Conservation (phyloP, 2,888 invertebrate species). For the Apotomis turbidana region DNA sequence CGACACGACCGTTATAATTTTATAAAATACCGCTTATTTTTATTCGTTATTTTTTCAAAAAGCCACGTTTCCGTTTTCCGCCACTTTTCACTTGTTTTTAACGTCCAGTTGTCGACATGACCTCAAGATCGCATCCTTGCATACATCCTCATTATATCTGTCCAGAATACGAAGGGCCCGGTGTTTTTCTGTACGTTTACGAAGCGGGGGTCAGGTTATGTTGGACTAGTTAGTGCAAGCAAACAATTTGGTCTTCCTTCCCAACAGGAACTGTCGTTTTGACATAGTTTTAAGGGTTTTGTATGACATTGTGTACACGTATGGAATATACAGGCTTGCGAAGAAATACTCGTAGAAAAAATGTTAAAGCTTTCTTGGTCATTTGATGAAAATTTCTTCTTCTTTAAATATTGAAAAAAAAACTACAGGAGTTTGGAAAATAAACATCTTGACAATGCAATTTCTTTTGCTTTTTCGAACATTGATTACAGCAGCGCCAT, state of each 20-base stretch:
- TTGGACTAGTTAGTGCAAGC: slow-evolving; percentile 37
- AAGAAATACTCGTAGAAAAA: no score
- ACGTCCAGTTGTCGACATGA: slow-evolving; percentile 21
- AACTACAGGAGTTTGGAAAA: no score
- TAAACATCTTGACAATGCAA: no score
- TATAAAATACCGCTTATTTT: no score
- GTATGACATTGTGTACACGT: neutral
- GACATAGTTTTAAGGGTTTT: slow-evolving; percentile 35
- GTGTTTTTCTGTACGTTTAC: neutral
- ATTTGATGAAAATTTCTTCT: no score
- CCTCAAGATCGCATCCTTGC: slow-evolving; percentile 39
- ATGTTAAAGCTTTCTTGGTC: no score
- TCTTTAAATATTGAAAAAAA: no score
- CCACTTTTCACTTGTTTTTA: slow-evolving; percentile 29
- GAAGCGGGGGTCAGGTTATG: neutral
- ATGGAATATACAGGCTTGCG: no score
- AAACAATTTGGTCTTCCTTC: slow-evolving; percentile 42
- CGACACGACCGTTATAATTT: no score
- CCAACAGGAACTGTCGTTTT: slow-evolving; percentile 37
- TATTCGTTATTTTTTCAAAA: neutral
- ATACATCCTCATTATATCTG: slow-evolving; percentile 42
- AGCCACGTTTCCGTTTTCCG: slow-evolving; percentile 3
- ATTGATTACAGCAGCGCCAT: no score
- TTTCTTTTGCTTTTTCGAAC: no score
- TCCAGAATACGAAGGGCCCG: slow-evolving; percentile 14